A percentile compares a stretch with the other conserved stretches of the same genome.
These are phyloP conservation scores for Anastrepha obliqua DNA, from an alignment of 1,140 invertebrate species.

Conservation along the genomic window DNA sequence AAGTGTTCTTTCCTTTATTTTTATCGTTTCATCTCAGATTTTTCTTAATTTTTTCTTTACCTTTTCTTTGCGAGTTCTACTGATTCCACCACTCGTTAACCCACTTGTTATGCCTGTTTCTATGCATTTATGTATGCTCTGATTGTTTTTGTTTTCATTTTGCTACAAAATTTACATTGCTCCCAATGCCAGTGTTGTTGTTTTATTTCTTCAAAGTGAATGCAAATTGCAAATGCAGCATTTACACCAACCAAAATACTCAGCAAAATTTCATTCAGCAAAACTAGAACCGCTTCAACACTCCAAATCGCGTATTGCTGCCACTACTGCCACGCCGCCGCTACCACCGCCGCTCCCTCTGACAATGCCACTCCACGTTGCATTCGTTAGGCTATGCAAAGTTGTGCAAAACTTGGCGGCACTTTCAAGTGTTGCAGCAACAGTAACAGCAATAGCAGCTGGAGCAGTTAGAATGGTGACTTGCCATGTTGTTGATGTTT, in stretches of 20 bases:
- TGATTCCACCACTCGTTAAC: not conserved
- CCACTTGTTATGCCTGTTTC: conserved; percentile 34
- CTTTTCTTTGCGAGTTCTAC: not conserved
- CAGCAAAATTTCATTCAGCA: conserved; percentile 29
- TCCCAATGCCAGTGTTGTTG: not conserved
- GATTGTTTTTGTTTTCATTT: conserved; percentile 24
- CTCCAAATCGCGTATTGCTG: not conserved
- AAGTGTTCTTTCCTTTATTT: too few relatives aligned
- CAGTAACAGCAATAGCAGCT: not conserved
- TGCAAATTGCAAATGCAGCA: conserved; percentile 47
- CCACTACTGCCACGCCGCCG: not conserved
- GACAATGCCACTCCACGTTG: not conserved
- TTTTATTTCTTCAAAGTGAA: conserved; percentile 14
- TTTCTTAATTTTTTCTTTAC: not conserved
- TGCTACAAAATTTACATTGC: conserved; percentile 18
- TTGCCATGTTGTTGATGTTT: too few relatives aligned
- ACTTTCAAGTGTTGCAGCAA: conserved; percentile 40
- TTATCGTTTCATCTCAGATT: not conserved
- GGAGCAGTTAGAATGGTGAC: not conserved
- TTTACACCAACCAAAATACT: conserved; percentile 40
- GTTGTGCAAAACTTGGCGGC: conserved; percentile 38
- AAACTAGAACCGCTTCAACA: conserved; percentile 5
- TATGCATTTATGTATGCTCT: not conserved
- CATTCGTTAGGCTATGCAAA: conserved; percentile 39
- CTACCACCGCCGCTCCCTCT: too few relatives aligned